A percentile compares a stretch with the other conserved stretches of the same genome.
Evolutionary conservation across 2,113 vertebrate genomes (phyloP).

Genomic region (Peromyscus polionotus): DNA sequence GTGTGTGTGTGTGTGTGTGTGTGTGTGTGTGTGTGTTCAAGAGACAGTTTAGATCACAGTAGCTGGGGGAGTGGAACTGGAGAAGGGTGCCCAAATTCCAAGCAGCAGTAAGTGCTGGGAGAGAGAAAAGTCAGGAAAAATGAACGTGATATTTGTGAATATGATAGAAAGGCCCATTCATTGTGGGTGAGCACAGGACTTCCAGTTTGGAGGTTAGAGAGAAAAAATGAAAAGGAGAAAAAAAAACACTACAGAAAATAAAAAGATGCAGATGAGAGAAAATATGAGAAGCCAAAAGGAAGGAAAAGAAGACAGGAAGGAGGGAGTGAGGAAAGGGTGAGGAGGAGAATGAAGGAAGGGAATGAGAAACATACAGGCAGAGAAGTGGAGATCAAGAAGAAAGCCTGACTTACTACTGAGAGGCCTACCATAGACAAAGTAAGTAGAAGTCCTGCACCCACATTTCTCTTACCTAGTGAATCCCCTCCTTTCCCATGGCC

Average conservation of each 20-base stretch:
- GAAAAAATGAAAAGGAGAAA: background rate
- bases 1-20: too few relatives aligned
- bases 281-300: background rate
- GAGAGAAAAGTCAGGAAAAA: background rate
- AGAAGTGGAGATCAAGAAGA: background rate
- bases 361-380: background rate
- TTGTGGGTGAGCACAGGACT: background rate
- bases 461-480: background rate
- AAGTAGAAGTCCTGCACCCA: background rate
- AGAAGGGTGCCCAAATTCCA: background rate
- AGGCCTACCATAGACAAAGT: background rate
- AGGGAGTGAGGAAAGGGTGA: background rate
- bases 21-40: background rate
- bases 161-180: background rate
- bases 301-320: background rate
- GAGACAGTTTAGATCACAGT: background rate
- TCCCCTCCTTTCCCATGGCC: background rate
- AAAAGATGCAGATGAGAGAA: background rate
- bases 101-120: background rate
- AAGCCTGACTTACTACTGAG: background rate
- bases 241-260: background rate
- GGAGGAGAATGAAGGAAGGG: rapidly evolving
- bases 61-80: background rate
- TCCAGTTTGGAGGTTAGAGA: background rate
- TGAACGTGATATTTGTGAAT: background rate